Evolutionary conservation across 2,888 invertebrate species (phyloP).

Genomic region (Strigamia maritima): DNA sequence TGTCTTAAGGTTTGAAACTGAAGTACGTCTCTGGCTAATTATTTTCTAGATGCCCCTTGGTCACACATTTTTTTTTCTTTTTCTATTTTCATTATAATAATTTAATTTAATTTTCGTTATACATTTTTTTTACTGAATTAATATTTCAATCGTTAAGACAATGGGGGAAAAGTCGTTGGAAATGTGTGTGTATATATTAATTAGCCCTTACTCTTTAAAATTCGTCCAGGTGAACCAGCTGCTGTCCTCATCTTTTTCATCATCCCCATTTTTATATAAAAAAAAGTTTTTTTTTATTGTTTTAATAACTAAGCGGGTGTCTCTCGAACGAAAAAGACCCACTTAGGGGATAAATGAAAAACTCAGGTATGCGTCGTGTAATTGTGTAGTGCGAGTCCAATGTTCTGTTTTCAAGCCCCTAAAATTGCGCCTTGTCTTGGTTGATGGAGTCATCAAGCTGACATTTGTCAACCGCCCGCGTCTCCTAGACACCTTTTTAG

Average conservation of each 20-base stretch:
- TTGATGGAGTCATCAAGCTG: conserved; percentile 21
- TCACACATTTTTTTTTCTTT: neutral
- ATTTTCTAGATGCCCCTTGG: conserved; percentile 16
- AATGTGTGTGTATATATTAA: conserved; percentile 2
- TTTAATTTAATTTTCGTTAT: neutral
- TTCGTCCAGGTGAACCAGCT: conserved; percentile 27
- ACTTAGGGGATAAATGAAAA: conserved; percentile 1
- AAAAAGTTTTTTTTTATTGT: neutral
- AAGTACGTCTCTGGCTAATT: conserved; percentile 3
- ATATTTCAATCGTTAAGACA: neutral
- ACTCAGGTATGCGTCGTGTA: conserved; percentile 8
- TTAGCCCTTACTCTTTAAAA: conserved; percentile 8
- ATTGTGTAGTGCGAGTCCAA: neutral
- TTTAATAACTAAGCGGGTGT: conserved; percentile 2
- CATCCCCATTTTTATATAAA: neutral
- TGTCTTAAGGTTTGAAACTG: neutral
- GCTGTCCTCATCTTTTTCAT: conserved; percentile 31
- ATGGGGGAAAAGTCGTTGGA: neutral
- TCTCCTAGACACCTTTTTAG: conserved; percentile 2
- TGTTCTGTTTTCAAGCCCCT: neutral
- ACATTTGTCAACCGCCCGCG: conserved; percentile 21
- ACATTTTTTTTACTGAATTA: neutral
- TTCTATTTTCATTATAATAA: neutral
- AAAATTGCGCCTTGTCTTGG: conserved; percentile 24
- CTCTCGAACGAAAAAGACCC: neutral